phyloP scores from a whole-genome alignment of 2,113 vertebrate genomes.

The Poecilia latipinna region DNA sequence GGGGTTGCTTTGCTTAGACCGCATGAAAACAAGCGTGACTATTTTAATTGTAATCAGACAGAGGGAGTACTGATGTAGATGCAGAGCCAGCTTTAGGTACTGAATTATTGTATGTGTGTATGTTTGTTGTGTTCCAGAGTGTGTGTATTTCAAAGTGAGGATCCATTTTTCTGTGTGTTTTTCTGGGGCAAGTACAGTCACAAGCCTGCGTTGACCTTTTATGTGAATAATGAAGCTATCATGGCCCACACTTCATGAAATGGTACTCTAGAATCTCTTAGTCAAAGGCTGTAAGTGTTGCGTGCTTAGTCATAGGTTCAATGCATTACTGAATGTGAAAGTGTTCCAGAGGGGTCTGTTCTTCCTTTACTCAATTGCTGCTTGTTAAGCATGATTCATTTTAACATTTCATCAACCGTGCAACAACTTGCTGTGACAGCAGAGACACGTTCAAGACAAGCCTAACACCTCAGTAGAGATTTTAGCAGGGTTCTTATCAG shows the following conservation, averaged over 20 bases:
- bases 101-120: slow-evolving; percentile 19
- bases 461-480: slow-evolving; percentile 12
- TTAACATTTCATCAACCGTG: slow-evolving; percentile 45
- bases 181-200: slow-evolving; percentile 31
- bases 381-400: slow-evolving; percentile 57
- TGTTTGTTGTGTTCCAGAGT: slow-evolving; percentile 5
- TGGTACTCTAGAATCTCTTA: slow-evolving; percentile 33
- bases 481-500: background rate
- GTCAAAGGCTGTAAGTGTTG: slow-evolving; percentile 48
- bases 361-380: slow-evolving; percentile 37
- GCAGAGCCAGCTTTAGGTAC: slow-evolving; percentile 42
- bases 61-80: slow-evolving; percentile 46
- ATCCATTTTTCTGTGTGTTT: slow-evolving; percentile 29
- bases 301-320: slow-evolving; percentile 47
- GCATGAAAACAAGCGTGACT: slow-evolving; percentile 69
- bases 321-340: slow-evolving; percentile 40
- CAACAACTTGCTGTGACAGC: slow-evolving; percentile 50
- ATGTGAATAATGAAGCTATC: slow-evolving; percentile 47
- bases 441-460: slow-evolving; percentile 27
- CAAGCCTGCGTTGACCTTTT: slow-evolving; percentile 33
- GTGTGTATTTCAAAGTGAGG: slow-evolving; percentile 21
- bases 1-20: slow-evolving; percentile 36
- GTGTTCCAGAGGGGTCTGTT: slow-evolving; percentile 37
- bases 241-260: slow-evolving; percentile 44
- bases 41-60: slow-evolving; percentile 77